Conservation (phyloP, 1,140 invertebrate species). For the Diorhabda elongata region DNA sequence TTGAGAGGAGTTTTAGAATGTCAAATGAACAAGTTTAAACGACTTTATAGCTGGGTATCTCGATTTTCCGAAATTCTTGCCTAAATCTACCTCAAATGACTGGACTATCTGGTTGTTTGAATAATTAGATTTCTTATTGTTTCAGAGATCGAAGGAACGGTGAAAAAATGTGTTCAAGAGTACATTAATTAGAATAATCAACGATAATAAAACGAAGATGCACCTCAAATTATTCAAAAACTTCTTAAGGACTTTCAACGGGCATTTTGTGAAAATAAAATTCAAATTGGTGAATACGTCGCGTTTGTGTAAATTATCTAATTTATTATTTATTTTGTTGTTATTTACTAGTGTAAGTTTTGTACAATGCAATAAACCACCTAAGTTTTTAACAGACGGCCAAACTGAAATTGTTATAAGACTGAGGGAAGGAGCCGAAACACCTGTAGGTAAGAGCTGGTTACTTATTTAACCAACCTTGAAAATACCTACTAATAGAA, state of each 20-base stretch:
- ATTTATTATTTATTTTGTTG: constrained; percentile 7
- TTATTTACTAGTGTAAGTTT: constrained; percentile 27
- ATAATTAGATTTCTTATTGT: too few relatives aligned
- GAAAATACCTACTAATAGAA: too few relatives aligned
- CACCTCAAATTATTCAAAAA: constrained; percentile 20
- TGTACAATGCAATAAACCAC: constrained; percentile 54
- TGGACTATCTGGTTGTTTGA: too few relatives aligned
- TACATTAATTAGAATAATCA: too few relatives aligned
- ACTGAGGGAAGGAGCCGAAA: constrained; percentile 81
- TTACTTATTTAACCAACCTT: not conserved
- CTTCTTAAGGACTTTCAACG: constrained; percentile 28
- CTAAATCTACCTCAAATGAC: too few relatives aligned
- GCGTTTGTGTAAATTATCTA: constrained; percentile 1
- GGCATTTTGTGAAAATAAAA: constrained; percentile 36
- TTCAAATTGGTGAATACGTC: constrained; percentile 24
- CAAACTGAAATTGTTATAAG: constrained; percentile 85
- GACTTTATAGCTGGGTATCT: too few relatives aligned
- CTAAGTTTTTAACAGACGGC: constrained; percentile 77
- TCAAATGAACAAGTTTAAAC: too few relatives aligned
- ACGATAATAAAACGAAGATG: constrained; percentile 2
- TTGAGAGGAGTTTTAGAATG: too few relatives aligned
- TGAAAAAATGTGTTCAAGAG: too few relatives aligned
- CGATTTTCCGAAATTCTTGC: too few relatives aligned
- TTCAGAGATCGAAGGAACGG: too few relatives aligned
- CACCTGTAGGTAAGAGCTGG: constrained; percentile 68